phyloP scores from a whole-genome alignment of 2,113 vertebrate species.

The Columba livia region DNA sequence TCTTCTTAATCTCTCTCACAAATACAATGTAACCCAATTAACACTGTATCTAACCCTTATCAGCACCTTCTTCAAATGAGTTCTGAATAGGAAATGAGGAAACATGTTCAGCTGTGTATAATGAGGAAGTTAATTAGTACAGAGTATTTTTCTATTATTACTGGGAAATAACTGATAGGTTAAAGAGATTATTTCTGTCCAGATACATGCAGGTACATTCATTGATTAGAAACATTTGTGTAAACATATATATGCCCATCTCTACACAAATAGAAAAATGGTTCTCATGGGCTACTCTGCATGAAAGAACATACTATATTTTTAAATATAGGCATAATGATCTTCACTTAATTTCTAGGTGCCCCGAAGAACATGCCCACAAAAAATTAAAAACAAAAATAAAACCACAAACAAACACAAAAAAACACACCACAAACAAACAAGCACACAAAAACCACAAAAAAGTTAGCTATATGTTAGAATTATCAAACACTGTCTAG shows the following conservation, averaged over 20 bases:
- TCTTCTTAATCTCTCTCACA: background rate
- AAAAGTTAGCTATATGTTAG: background rate
- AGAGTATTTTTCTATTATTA: background rate
- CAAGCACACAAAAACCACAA: background rate
- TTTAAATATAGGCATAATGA: background rate
- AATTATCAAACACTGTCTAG: background rate
- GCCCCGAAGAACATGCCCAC: background rate
- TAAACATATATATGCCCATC: background rate
- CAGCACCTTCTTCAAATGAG: background rate
- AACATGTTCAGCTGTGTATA: background rate
- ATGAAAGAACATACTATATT: background rate
- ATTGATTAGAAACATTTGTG: background rate
- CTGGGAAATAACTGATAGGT: background rate
- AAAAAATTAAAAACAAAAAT: background rate
- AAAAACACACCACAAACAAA: no score
- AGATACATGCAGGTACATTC: background rate
- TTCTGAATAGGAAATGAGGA: constrained; percentile 13
- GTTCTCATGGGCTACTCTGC: background rate
- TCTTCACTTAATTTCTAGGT: background rate
- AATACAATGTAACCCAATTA: constrained; percentile 15
- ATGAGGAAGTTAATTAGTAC: background rate
- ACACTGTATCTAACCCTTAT: constrained; percentile 17
- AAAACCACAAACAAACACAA: no score
- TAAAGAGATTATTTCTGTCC: background rate
- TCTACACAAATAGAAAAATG: background rate